Conservation (phyloP, 2,888 invertebrate genomes). For the Parthenolecanium corni region DNA sequence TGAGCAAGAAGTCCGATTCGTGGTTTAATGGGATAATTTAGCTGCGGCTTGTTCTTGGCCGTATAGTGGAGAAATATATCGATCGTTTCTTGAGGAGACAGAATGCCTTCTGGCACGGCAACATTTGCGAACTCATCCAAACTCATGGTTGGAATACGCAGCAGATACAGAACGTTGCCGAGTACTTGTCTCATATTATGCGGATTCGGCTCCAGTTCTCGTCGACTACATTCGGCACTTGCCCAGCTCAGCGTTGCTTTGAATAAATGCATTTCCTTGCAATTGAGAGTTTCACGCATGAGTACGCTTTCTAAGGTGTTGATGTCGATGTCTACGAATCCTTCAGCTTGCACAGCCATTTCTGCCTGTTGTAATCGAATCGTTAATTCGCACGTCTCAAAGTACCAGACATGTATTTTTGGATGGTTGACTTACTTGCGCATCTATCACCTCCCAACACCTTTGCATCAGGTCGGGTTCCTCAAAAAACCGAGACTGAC, state of each 20-base stretch:
- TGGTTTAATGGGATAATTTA: slow-evolving; percentile 70
- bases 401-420: neutral
- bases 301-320: slow-evolving; percentile 85
- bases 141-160: slow-evolving; percentile 88
- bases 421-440: slow-evolving; percentile 59
- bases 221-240: slow-evolving; percentile 72
- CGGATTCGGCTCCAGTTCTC: slow-evolving; percentile 62
- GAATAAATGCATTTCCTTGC: slow-evolving; percentile 81
- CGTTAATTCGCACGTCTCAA: neutral
- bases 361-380: slow-evolving; percentile 57
- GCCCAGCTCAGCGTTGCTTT: slow-evolving; percentile 91
- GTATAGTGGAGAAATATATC: slow-evolving; percentile 92
- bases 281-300: slow-evolving; percentile 84
- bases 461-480: slow-evolving; percentile 93
- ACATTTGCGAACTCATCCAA: slow-evolving; percentile 90
- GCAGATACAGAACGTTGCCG: slow-evolving; percentile 68
- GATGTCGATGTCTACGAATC: slow-evolving; percentile 90
- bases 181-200: slow-evolving; percentile 65
- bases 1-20: slow-evolving; percentile 72
- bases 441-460: slow-evolving; percentile 96
- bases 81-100: slow-evolving; percentile 85
- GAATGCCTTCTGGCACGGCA: slow-evolving; percentile 82
- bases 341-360: slow-evolving; percentile 89
- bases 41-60: slow-evolving; percentile 69
- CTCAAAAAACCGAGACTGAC: slow-evolving; percentile 90